These are phyloP conservation scores for Lordiphosa fenestrarum DNA, from an alignment of 2,888 invertebrate genomes.

Conservation along the genomic window DNA sequence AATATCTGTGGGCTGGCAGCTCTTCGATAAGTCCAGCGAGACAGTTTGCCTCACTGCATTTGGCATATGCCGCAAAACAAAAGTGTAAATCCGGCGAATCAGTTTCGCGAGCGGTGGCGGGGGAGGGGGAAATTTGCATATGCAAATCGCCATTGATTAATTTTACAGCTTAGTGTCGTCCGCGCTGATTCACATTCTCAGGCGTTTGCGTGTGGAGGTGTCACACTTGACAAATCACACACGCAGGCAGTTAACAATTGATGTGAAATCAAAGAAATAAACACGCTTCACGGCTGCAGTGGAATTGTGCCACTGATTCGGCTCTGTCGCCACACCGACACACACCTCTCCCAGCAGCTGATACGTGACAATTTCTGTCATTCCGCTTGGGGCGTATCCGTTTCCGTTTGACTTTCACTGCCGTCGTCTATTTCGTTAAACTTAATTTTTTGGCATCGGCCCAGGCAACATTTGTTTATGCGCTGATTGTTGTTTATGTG, in stretches of 20 bases:
- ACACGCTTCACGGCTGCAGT: slow-evolving; percentile 22
- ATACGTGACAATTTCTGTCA: slow-evolving; percentile 50
- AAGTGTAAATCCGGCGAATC: slow-evolving; percentile 34
- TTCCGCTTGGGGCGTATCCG: slow-evolving; percentile 44
- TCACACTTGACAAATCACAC: slow-evolving; percentile 40
- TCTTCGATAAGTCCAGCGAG: slow-evolving; percentile 38
- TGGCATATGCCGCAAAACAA: slow-evolving; percentile 30
- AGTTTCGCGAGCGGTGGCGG: background rate
- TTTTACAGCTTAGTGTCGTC: slow-evolving; percentile 24
- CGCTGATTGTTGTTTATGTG: slow-evolving; percentile 50
- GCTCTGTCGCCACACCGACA: slow-evolving; percentile 16
- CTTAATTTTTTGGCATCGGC: slow-evolving; percentile 42
- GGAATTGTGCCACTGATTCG: slow-evolving; percentile 19
- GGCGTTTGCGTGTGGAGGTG: slow-evolving; percentile 11
- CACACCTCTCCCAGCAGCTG: slow-evolving; percentile 19
- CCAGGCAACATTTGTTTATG: slow-evolving; percentile 32
- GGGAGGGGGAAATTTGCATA: slow-evolving; percentile 45
- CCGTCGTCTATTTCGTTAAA: slow-evolving; percentile 36
- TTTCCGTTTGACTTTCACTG: slow-evolving; percentile 48
- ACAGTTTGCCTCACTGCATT: slow-evolving; percentile 25
- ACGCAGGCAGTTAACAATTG: slow-evolving; percentile 54
- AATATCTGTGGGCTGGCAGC: slow-evolving; percentile 45
- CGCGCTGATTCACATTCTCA: background rate
- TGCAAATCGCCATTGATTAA: slow-evolving; percentile 62
- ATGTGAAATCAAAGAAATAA: slow-evolving; percentile 63